These are phyloP conservation scores for Gymnoscopelus braueri DNA, from an alignment of 2,797 vertebrate species.

Conservation along the genomic window DNA sequence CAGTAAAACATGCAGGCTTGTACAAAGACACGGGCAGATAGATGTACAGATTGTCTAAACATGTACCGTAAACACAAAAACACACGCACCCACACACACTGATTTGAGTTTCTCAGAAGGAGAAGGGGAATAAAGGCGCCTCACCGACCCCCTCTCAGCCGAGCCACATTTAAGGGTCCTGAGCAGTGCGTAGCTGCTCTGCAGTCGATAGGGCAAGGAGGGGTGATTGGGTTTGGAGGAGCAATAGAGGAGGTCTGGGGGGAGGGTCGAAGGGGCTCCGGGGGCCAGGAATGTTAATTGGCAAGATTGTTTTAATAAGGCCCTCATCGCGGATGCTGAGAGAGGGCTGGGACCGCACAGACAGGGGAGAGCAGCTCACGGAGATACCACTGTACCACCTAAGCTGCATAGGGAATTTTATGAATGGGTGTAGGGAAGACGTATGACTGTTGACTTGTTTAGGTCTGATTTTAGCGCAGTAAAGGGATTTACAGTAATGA, in stretches of 20 bases:
- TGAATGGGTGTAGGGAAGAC: slow-evolving; percentile 20
- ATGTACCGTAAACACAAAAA: not conserved
- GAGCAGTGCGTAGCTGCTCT: slow-evolving; percentile 65
- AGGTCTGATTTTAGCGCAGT: slow-evolving; percentile 41
- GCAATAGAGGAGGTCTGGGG: slow-evolving; percentile 27
- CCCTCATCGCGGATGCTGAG: slow-evolving; percentile 75
- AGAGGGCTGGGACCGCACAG: slow-evolving; percentile 68
- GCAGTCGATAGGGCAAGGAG: slow-evolving; percentile 55
- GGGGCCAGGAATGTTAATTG: slow-evolving; percentile 82
- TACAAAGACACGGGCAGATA: too few relatives aligned
- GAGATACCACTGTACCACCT: slow-evolving; percentile 53
- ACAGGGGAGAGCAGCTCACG: slow-evolving; percentile 56
- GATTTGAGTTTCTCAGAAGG: slow-evolving; percentile 35
- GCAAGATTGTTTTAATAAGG: slow-evolving; percentile 84
- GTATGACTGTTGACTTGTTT: slow-evolving; percentile 42
- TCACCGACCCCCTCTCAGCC: slow-evolving; percentile 29
- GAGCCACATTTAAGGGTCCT: slow-evolving; percentile 37
- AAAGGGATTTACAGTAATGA: slow-evolving; percentile 69
- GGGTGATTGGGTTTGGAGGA: slow-evolving; percentile 48
- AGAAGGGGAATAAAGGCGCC: slow-evolving; percentile 51
- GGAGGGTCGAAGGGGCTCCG: slow-evolving; percentile 53
- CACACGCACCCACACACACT: not conserved
- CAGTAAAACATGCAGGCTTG: too few relatives aligned
- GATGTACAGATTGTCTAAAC: too few relatives aligned
- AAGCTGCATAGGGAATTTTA: slow-evolving; percentile 30